Conservation (phyloP, 2,888 invertebrate genomes). For the Cerceris ruficornis region DNA sequence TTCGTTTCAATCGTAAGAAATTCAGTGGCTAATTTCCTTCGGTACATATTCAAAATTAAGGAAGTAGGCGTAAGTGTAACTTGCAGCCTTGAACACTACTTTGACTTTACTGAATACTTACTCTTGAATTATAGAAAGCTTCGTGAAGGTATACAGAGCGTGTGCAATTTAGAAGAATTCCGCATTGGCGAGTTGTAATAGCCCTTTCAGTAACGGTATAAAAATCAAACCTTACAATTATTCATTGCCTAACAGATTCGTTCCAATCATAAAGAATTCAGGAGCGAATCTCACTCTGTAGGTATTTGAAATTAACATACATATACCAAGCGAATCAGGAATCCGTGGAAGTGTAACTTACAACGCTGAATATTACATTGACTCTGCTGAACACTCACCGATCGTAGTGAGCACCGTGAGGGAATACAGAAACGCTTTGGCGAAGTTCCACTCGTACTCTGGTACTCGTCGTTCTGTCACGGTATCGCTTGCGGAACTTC, state of each 20-base stretch:
- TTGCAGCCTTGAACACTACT: too few species aligned
- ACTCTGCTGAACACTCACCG: slow-evolving; percentile 84
- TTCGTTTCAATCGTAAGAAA: too few species aligned
- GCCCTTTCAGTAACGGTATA: not conserved
- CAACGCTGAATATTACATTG: slow-evolving; percentile 30
- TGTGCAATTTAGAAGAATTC: not conserved
- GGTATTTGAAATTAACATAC: not conserved
- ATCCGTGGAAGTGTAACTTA: not conserved
- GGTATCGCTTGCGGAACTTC: slow-evolving; percentile 67
- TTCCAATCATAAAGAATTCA: not conserved
- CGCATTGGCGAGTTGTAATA: not conserved
- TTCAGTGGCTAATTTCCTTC: too few species aligned
- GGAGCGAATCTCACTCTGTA: not conserved
- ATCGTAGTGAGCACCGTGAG: slow-evolving; percentile 96
- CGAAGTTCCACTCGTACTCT: slow-evolving; percentile 93
- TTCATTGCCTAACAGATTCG: too few species aligned
- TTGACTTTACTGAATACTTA: too few species aligned
- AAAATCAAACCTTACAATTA: not conserved
- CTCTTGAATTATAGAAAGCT: too few species aligned
- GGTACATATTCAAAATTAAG: too few species aligned
- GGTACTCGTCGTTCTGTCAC: slow-evolving; percentile 73
- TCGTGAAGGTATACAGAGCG: not conserved
- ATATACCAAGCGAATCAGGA: not conserved
- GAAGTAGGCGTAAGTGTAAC: too few species aligned
- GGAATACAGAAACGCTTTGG: slow-evolving; percentile 96